These are phyloP conservation scores for Pomatorhinus ruficollis DNA, from an alignment of 2,113 vertebrate species.

Conservation along the genomic window DNA sequence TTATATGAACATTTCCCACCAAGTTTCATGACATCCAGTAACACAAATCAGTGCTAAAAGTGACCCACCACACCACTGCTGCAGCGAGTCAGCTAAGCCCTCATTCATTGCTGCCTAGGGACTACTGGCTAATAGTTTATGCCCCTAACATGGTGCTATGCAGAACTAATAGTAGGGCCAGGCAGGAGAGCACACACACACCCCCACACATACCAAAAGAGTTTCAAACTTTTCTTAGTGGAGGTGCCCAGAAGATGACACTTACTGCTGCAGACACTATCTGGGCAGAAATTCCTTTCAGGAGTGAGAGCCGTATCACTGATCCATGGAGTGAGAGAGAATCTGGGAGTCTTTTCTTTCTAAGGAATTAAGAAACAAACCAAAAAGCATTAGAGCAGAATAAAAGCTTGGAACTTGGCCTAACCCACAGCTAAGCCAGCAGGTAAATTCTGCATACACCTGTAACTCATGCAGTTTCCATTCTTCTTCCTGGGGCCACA, in stretches of 20 bases:
- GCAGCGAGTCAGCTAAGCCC: background rate
- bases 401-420: background rate
- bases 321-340: conserved; percentile 85
- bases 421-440: background rate
- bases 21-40: background rate
- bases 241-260: background rate
- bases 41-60: background rate
- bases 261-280: conserved; percentile 94
- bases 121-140: background rate
- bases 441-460: background rate
- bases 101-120: background rate
- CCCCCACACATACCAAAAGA: background rate
- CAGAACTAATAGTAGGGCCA: background rate
- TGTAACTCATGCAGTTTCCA: background rate
- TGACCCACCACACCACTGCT: background rate
- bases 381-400: background rate
- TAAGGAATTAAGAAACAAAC: background rate
- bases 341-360: conserved; percentile 80
- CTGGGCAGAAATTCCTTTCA: conserved; percentile 97
- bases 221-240: background rate
- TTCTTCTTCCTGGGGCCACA: background rate
- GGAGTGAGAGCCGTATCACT: conserved; percentile 86
- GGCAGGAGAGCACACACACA: background rate
- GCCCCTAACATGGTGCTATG: background rate
- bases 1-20: background rate